Evolutionary conservation across 1,140 invertebrate species (phyloP).

Genomic region (Lepidotrigona ventralis): DNA sequence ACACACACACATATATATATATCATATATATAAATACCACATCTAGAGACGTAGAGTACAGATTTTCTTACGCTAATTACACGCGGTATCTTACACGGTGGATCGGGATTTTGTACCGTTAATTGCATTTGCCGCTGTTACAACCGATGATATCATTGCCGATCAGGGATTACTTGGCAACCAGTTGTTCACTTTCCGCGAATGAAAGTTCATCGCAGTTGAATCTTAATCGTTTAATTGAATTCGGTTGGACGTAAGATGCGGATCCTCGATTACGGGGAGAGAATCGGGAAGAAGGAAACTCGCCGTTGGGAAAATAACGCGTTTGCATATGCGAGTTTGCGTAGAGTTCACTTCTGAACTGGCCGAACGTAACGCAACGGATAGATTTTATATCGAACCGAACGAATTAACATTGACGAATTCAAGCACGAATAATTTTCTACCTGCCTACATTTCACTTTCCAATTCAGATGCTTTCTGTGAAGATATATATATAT

Average conservation of each 20-base stretch:
- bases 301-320: background rate
- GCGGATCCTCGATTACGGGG: background rate
- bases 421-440: too few relatives aligned
- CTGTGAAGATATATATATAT: too few relatives aligned
- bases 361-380: too few relatives aligned
- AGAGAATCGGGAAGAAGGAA: background rate
- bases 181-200: background rate
- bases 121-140: slow-evolving; percentile 7
- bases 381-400: too few relatives aligned
- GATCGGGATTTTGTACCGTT: slow-evolving; percentile 1
- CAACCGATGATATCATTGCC: background rate
- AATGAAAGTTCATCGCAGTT: background rate
- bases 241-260: background rate
- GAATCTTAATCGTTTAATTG: slow-evolving; percentile 6
- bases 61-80: slow-evolving; percentile 25
- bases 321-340: too few relatives aligned
- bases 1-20: too few relatives aligned
- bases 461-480: too few relatives aligned
- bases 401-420: too few relatives aligned
- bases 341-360: too few relatives aligned
- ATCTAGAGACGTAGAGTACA: background rate
- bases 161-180: slow-evolving; percentile 5
- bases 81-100: slow-evolving; percentile 2
- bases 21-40: background rate
- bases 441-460: too few relatives aligned